Evolutionary conservation across 2,113 vertebrate genomes (phyloP), one percentile per base, ranked within the genome.

Genomic region (Pavo muticus): DNA sequence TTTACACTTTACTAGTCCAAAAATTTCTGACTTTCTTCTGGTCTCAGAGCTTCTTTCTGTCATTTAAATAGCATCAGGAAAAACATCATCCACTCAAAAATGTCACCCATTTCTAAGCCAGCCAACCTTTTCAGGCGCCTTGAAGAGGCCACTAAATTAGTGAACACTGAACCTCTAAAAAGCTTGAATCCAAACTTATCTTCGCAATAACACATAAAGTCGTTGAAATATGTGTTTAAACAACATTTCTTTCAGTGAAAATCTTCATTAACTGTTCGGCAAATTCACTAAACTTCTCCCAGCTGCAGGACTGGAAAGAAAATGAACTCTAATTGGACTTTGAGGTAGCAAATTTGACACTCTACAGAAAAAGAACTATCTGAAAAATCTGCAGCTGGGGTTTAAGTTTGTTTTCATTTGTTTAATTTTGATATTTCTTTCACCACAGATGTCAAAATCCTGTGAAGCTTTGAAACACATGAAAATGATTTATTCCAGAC

Each of bases 321-420:
- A 96, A 96, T 94, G 35, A 94, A 84, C 56, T 84, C 64, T 94
- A 95, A 96, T 93, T 95, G 82, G 91, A 96, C 90, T 94, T 92
- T 90, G 93, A 94, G 96, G 91, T 91, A 91, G 87, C 47, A 94
- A 95, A 95, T 94, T 76, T 80, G 19, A 94, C 50, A 89, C 78
- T 91, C 37, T 74, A 83, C 81, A 91, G 75, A 96, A 95, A 92
- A 96, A 89, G 74, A 93, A 56, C 48, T 79, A 48, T 82, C 67
- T 80, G 59, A 93, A 85, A 94, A 94, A 91, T 87, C 84, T 93
- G 94, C 94, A 96, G 95, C 92, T 96, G 95, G 69, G 73, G 39
- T 93, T 94, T 95, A 91, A 54, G 92, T 93, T 94, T 95, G 94
- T 94, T 95, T 95, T 94, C 71, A 29, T 93, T 92, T 91, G 48